Evolutionary conservation across 1,140 invertebrate genomes (phyloP).

Genomic region (Bursaphelenchus mucronatus): DNA sequence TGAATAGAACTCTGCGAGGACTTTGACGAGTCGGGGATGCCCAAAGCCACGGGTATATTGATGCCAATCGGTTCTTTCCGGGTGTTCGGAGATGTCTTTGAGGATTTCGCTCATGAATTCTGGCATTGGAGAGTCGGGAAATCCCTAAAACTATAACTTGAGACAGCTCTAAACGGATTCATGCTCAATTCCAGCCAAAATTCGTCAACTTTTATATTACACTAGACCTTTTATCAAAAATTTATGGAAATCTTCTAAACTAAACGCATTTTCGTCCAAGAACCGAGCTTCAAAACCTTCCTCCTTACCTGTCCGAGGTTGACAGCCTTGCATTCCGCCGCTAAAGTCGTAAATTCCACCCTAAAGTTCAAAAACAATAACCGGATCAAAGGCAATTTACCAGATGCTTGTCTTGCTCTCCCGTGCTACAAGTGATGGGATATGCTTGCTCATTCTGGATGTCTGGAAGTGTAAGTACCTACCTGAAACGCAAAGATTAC

Average conservation of each 20-base stretch:
- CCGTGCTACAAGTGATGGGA: constrained; percentile 4
- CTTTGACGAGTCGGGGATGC: constrained; percentile 80
- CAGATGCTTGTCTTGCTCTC: constrained; percentile 30
- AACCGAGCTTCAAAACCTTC: constrained; percentile 1
- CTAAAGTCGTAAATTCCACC: constrained; percentile 89
- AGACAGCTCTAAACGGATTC: constrained; percentile 10
- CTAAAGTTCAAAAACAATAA: constrained; percentile 65
- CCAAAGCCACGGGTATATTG: constrained; percentile 78
- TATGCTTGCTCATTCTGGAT: too few relatives aligned
- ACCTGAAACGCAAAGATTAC: too few relatives aligned
- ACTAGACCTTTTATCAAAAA: background rate
- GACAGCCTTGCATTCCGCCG: constrained; percentile 78
- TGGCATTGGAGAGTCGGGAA: constrained; percentile 86
- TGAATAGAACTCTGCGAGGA: constrained; percentile 78
- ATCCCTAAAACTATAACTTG: constrained; percentile 68
- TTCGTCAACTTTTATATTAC: background rate
- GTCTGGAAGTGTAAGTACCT: too few relatives aligned
- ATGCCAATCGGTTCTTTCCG: constrained; percentile 73
- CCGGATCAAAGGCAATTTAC: constrained; percentile 13
- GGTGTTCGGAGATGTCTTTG: constrained; percentile 67
- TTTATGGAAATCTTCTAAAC: background rate
- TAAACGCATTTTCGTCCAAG: background rate
- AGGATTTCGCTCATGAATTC: constrained; percentile 76
- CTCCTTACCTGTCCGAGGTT: constrained; percentile 78
- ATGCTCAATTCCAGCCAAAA: too few relatives aligned